Conservation (phyloP, 2,888 invertebrate species). For the Lampropteryx suffumata region DNA sequence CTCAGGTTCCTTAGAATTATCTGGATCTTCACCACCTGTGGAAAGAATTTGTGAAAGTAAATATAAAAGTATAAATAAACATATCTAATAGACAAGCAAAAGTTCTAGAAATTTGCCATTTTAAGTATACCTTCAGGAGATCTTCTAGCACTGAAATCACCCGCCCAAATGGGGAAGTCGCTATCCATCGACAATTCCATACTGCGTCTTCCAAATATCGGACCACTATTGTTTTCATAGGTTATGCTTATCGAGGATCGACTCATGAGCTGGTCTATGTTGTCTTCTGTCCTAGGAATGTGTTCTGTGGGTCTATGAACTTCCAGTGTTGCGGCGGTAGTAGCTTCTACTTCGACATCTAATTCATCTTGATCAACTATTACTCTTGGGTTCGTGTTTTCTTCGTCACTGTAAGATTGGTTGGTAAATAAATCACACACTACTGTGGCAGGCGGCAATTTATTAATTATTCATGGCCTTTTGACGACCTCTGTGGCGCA, state of each 20-base stretch:
- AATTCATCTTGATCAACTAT: conserved; percentile 93
- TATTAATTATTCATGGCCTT: too few species aligned
- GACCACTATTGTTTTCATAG: conserved; percentile 42
- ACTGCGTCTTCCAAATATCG: conserved; percentile 65
- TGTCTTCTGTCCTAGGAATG: conserved; percentile 29
- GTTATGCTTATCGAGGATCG: conserved; percentile 43
- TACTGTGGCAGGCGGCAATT: too few species aligned
- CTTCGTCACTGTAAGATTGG: conserved; percentile 86
- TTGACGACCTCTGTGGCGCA: too few species aligned
- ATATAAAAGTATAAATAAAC: not conserved
- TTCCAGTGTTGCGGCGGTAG: conserved; percentile 20
- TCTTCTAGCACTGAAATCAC: conserved; percentile 86
- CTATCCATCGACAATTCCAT: conserved; percentile 50
- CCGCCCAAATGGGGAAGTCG: conserved; percentile 82
- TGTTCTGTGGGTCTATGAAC: conserved; percentile 20
- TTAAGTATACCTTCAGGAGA: conserved; percentile 87
- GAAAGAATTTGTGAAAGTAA: not conserved
- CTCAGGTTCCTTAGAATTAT: conserved; percentile 55
- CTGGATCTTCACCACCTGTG: conserved; percentile 74
- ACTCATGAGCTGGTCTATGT: conserved; percentile 46
- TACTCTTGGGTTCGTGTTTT: conserved; percentile 90
- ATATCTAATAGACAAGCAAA: too few species aligned
- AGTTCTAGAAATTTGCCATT: too few species aligned
- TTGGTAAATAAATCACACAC: too few species aligned
- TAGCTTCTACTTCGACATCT: conserved; percentile 58